Evolutionary conservation across 2,888 invertebrate genomes (phyloP).

Genomic region (Leucophora obtusa): DNA sequence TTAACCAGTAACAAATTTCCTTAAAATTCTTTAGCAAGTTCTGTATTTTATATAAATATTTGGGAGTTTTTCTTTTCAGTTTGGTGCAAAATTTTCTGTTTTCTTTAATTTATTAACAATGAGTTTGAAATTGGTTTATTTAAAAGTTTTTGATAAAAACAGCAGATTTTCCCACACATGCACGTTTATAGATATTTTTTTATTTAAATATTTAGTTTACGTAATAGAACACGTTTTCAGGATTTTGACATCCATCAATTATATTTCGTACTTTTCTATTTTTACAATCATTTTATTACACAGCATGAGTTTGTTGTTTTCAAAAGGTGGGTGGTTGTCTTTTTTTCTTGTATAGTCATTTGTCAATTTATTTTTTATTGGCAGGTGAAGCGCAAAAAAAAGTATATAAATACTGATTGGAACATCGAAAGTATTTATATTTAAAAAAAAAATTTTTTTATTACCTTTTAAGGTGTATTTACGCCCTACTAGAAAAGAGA

Average conservation of each 20-base stretch:
- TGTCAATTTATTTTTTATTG: slow-evolving; percentile 56
- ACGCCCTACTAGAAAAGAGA: too few relatives aligned
- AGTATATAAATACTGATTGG: slow-evolving; percentile 19
- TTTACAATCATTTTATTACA: slow-evolving; percentile 5
- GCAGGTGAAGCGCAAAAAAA: slow-evolving; percentile 12
- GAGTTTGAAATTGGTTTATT: slow-evolving; percentile 43
- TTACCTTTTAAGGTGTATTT: neutral
- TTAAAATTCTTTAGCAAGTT: slow-evolving; percentile 12
- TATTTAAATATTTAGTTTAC: slow-evolving; percentile 28
- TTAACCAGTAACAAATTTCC: neutral
- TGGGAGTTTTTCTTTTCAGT: slow-evolving; percentile 10
- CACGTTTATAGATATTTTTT: neutral
- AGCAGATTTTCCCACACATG: neutral
- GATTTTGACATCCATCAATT: slow-evolving; percentile 57
- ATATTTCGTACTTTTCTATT: neutral
- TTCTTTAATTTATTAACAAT: slow-evolving; percentile 16
- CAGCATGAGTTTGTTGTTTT: slow-evolving; percentile 7
- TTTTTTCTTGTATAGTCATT: slow-evolving; percentile 17
- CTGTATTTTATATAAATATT: slow-evolving; percentile 11
- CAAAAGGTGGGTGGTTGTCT: slow-evolving; percentile 26
- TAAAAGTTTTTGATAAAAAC: slow-evolving; percentile 3
- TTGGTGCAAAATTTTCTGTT: neutral
- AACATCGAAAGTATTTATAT: slow-evolving; percentile 11
- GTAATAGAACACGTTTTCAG: slow-evolving; percentile 34
- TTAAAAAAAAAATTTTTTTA: neutral